Evolutionary conservation across 2,113 vertebrate species (phyloP).

Genomic region (Anhinga anhinga): DNA sequence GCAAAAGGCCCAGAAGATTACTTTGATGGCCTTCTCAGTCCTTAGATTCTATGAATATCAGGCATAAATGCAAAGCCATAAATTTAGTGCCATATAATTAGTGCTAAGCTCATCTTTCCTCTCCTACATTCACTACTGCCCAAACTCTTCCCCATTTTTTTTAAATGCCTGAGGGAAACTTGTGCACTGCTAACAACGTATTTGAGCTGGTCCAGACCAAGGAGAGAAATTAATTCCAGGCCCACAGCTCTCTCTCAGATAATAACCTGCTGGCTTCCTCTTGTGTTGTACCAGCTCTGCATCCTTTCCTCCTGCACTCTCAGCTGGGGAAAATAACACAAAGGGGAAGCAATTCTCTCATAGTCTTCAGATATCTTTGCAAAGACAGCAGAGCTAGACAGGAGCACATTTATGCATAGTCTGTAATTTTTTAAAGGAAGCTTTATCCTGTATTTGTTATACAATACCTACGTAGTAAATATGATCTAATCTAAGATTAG

Average conservation of each 20-base stretch:
- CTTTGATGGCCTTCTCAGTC: background rate
- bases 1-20: background rate
- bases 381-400: background rate
- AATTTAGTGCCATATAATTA: background rate
- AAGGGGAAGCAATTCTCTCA: rapidly evolving
- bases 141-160: background rate
- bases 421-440: background rate
- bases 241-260: background rate
- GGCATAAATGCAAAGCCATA: background rate
- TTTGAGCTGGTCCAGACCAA: background rate
- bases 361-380: background rate
- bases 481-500: background rate
- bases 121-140: background rate
- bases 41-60: background rate
- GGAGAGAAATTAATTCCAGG: background rate
- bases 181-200: background rate
- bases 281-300: background rate
- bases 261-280: background rate
- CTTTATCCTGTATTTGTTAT: background rate
- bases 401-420: background rate
- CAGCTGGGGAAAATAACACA: background rate
- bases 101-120: background rate
- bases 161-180: background rate
- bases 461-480: background rate
- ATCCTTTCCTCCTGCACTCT: rapidly evolving